Evolutionary conservation across 2,113 vertebrate species (phyloP).

Genomic region (Vimba vimba): DNA sequence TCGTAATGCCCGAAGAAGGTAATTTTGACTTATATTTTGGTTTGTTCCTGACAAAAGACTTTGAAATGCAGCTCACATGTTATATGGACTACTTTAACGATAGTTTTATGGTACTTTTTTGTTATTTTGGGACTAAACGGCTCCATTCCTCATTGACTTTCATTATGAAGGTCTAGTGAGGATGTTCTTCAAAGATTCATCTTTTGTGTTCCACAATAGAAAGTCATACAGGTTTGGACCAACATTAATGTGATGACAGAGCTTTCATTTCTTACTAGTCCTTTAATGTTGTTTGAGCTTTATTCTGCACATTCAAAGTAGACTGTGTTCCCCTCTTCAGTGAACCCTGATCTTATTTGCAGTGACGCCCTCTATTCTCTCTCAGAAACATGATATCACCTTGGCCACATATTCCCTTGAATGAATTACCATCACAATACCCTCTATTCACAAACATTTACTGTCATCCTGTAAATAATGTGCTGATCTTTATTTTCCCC

Average conservation of each 20-base stretch:
- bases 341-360: slow-evolving; percentile 12
- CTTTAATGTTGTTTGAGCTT: slow-evolving; percentile 3
- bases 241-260: background rate
- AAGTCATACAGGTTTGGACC: background rate
- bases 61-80: background rate
- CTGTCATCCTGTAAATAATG: slow-evolving; percentile 52
- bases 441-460: slow-evolving; percentile 57
- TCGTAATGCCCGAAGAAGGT: background rate
- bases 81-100: background rate
- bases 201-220: background rate
- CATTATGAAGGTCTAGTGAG: background rate
- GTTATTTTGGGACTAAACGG: background rate
- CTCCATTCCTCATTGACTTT: background rate
- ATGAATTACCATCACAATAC: slow-evolving; percentile 50
- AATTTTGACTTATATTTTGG: background rate
- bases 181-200: background rate
- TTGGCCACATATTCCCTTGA: slow-evolving; percentile 44
- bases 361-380: slow-evolving; percentile 34
- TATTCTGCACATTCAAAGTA: background rate
- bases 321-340: slow-evolving; percentile 6
- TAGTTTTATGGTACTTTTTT: background rate
- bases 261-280: background rate
- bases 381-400: slow-evolving; percentile 49
- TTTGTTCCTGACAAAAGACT: background rate
- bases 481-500: slow-evolving; percentile 54